Conservation (phyloP, 2,113 vertebrate genomes). For the Indri indri region DNA sequence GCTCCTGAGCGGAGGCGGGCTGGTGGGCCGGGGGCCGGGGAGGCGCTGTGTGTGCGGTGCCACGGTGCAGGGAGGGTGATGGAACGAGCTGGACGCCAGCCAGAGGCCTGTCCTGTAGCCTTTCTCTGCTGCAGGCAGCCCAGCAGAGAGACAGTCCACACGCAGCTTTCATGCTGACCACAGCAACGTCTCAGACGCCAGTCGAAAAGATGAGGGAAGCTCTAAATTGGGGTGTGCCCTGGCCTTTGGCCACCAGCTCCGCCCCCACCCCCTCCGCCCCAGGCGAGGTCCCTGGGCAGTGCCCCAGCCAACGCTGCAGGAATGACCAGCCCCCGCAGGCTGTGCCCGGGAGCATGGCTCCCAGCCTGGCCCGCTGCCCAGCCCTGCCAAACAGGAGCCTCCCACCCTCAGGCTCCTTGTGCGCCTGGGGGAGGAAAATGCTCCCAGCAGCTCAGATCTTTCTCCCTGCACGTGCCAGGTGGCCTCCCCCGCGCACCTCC, state of each 20-base stretch:
- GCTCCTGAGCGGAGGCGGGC: neutral
- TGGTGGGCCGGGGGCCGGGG: neutral
- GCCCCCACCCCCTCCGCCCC: neutral
- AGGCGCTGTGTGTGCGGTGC: accelerated
- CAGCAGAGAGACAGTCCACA: too few species aligned
- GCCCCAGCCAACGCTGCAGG: neutral
- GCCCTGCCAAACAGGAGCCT: slow-evolving; percentile 65
- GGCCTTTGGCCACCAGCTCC: neutral
- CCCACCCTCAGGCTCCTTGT: slow-evolving; percentile 45
- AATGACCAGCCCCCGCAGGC: accelerated
- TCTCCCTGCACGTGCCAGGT: neutral
- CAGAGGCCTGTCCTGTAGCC: neutral
- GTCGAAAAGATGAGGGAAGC: neutral
- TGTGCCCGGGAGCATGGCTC: slow-evolving; percentile 31
- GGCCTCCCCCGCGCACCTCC: neutral
- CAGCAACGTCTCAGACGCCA: neutral
- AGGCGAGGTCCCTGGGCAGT: accelerated
- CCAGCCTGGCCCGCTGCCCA: neutral
- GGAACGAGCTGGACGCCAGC: neutral
- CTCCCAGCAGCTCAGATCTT: neutral
- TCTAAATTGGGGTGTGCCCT: neutral
- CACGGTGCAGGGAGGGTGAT: accelerated
- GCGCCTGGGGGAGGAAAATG: neutral
- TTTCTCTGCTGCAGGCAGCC: accelerated
- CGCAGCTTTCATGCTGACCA: neutral